Evolutionary conservation across 2,797 vertebrate species (phyloP), one percentile per base, ranked within the genome.

Genomic region (Orientallactaga sibirica): DNA sequence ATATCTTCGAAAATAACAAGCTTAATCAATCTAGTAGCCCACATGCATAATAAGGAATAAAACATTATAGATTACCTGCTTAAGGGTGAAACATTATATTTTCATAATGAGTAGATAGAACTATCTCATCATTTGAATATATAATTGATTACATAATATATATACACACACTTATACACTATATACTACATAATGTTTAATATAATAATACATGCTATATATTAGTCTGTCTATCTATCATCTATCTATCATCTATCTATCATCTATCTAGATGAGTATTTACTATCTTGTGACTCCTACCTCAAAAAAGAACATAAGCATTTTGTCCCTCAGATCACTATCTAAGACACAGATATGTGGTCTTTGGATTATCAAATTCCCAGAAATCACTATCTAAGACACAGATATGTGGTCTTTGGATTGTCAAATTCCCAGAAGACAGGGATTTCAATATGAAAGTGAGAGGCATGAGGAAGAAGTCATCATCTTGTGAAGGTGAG

Each of bases 391-490:
- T n/a, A n/a, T n/a, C n/a, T n/a, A n/a, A n/a, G n/a, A 20, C 55
- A 73, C 1, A 55, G 16, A 3, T 14, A 27, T 20, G 37, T 61
- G 14, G 61, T 48, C 48, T 24, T 12, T 68, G 4, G n/a, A 33
- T 33, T 8, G 67, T 62, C 19, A 19, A 76, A 33, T 33, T 25
- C 66, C 16, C 67, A 80, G 5, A 19, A 5, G 19, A 33, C 5
- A 62, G 25, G 66, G 7, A 68, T 88, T 68, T 33, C 20, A 43
- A 33, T 70, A 55, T 77, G 66, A 18, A 92, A 78, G n/a, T 2
- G 1, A 58, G 3, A 1, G n/a, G 7, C 19, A 5, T 27, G 19
- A 24, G 4, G 1, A 79, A 68, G 12, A 7, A 37, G 10, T 7
- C 22, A 27, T 64, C 2, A 14, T 4, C 43, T 29, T 2, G 16